Evolutionary conservation across 1,140 invertebrate species (phyloP).

Genomic region (Bombus fervidus): DNA sequence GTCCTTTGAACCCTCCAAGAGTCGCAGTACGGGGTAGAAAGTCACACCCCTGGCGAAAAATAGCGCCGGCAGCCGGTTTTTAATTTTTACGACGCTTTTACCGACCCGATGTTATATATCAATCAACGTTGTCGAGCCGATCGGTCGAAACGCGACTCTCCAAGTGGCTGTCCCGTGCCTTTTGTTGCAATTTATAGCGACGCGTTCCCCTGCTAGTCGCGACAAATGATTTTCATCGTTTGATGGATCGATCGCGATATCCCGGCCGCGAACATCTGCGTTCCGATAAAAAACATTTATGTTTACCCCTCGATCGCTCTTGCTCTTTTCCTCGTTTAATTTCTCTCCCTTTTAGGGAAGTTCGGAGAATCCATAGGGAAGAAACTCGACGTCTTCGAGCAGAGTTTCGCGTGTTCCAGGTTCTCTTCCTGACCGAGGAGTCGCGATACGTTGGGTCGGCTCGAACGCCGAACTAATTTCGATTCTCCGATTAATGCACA

Average conservation of each 20-base stretch:
- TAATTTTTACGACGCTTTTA: slow-evolving; percentile 37
- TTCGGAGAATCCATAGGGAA: not conserved
- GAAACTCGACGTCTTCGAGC: not conserved
- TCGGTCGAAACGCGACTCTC: slow-evolving; percentile 21
- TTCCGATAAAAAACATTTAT: not conserved
- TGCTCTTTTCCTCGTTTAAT: not conserved
- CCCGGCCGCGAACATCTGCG: not conserved
- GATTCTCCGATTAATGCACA: slow-evolving; percentile 44
- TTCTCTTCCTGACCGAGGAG: not conserved
- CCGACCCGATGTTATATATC: slow-evolving; percentile 22
- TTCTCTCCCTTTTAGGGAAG: not conserved
- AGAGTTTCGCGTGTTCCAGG: too few species aligned
- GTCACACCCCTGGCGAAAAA: not conserved
- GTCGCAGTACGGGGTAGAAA: not conserved
- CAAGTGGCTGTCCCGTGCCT: slow-evolving; percentile 18
- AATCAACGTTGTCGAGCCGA: slow-evolving; percentile 45
- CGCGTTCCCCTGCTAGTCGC: not conserved
- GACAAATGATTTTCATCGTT: slow-evolving; percentile 40
- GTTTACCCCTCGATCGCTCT: not conserved
- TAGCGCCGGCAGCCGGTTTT: slow-evolving; percentile 9
- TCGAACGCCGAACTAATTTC: slow-evolving; percentile 46
- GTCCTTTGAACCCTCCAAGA: not conserved
- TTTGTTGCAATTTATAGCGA: slow-evolving; percentile 54
- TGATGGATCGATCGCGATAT: slow-evolving; percentile 32
- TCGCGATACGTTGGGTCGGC: too few species aligned